These are phyloP conservation scores for Catharus minimus DNA, from an alignment of 2,113 vertebrate genomes.

Conservation along the genomic window DNA sequence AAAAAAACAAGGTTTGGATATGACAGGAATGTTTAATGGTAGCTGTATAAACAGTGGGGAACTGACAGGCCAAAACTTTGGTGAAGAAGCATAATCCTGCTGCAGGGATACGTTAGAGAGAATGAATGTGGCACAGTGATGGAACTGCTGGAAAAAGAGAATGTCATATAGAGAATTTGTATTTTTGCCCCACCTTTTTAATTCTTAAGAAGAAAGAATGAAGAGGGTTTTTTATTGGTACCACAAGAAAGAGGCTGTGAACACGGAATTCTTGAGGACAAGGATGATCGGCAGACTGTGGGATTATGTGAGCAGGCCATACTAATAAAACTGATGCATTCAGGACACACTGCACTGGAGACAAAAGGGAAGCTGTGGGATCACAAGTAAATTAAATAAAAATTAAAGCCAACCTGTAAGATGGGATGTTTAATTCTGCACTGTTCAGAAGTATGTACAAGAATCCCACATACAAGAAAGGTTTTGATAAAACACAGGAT, in stretches of 20 bases:
- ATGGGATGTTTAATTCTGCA: background rate
- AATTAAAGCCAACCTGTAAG: background rate
- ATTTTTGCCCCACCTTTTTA: background rate
- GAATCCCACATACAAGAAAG: background rate
- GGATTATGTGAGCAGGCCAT: background rate
- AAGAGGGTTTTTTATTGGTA: background rate
- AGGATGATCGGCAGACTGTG: background rate
- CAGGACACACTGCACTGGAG: background rate
- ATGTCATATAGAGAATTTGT: background rate
- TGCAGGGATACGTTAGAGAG: background rate
- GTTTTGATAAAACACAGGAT: background rate
- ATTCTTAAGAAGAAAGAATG: background rate
- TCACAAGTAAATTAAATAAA: background rate
- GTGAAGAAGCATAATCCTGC: background rate
- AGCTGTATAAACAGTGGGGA: background rate
- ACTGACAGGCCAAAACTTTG: background rate
- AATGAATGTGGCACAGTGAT: background rate
- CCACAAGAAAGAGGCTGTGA: background rate
- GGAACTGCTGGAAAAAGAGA: background rate
- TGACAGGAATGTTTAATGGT: background rate
- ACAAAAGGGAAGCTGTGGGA: background rate
- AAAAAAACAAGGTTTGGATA: background rate
- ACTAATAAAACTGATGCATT: background rate
- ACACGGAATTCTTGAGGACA: background rate
- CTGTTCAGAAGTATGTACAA: background rate